Evolutionary conservation across 2,113 vertebrate genomes (phyloP).

Genomic region (Atractosteus spatula): DNA sequence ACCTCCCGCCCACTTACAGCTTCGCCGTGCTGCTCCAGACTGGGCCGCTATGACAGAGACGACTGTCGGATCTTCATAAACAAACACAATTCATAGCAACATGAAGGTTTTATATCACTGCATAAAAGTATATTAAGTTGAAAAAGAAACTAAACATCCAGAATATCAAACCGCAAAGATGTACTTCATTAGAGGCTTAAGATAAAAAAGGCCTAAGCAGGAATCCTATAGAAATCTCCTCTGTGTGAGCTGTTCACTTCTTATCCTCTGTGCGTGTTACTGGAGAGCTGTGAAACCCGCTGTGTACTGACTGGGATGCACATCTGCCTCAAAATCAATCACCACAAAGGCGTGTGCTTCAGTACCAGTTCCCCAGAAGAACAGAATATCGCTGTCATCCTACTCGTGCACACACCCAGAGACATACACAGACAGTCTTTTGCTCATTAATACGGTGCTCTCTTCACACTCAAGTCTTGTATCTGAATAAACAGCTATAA

Average conservation of each 20-base stretch:
- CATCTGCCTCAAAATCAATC: conserved; percentile 43
- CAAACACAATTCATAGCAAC: too few relatives aligned
- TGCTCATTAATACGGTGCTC: conserved; percentile 35
- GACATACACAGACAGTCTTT: conserved; percentile 26
- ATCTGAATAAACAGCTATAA: conserved; percentile 30
- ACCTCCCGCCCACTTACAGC: too few relatives aligned
- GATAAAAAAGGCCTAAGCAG: too few relatives aligned
- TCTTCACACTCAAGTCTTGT: conserved; percentile 28
- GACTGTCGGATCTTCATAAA: too few relatives aligned
- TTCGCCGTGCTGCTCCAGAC: too few relatives aligned
- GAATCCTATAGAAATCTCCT: too few relatives aligned
- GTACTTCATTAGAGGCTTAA: too few relatives aligned
- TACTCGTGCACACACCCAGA: conserved; percentile 40
- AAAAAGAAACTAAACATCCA: too few relatives aligned
- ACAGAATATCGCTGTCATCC: conserved; percentile 30
- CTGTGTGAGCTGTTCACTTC: neutral
- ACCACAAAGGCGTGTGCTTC: conserved; percentile 36
- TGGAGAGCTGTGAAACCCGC: conserved; percentile 2
- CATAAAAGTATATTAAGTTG: too few relatives aligned
- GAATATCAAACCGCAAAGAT: too few relatives aligned
- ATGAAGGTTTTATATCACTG: too few relatives aligned
- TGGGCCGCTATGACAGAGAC: too few relatives aligned
- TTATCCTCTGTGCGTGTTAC: conserved; percentile 11
- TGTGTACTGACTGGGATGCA: conserved; percentile 30
- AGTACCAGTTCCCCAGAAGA: conserved; percentile 25